Base-by-base conservation (phyloP, 2,113 vertebrate genomes). In the Procavia capensis region DNA sequence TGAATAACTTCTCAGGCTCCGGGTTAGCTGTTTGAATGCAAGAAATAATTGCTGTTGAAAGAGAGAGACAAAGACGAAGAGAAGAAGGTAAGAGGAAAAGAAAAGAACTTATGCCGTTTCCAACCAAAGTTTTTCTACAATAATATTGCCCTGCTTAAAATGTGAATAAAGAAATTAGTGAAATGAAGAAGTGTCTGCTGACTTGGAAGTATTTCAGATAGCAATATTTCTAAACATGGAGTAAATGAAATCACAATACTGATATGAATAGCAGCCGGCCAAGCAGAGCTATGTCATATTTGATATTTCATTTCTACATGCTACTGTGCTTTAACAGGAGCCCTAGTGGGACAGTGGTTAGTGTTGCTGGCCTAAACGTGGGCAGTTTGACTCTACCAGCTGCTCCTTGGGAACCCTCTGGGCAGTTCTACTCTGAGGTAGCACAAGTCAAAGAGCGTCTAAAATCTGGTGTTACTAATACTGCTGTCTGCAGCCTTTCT, bases 361-460 rank as follows among this genome's bases (percentile, higher is more conserved):
- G n/a, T n/a, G n/a, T n/a, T n/a, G n/a, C n/a, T n/a, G n/a, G n/a
- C n/a, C n/a, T n/a, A n/a, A n/a, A n/a, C n/a, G n/a, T n/a, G n/a
- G n/a, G n/a, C n/a, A n/a, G n/a, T n/a, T n/a, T n/a, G n/a, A n/a
- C n/a, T n/a, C n/a, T n/a, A n/a, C n/a, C n/a, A n/a, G n/a, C n/a
- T n/a, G n/a, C n/a, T n/a, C n/a, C n/a, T n/a, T n/a, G n/a, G n/a
- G n/a, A n/a, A n/a, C n/a, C n/a, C n/a, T n/a, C n/a, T n/a, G n/a
- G n/a, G n/a, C n/a, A n/a, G n/a, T 91, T 94, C 66, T 41, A 94
- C 76, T 96, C 85, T 95, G 88, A 92, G 91, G 90, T 87, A n/a
- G 50, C 89, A 79, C 72, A 83, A 85, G 83, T 72, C 81, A 64
- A n/a, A 96, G 70, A 96, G 74, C 86, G 86, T 72, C 47, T 85